A percentile compares a stretch with the other conserved stretches of the same genome.
Conservation (phyloP, 2,888 invertebrate species). For the Toxonevra muliebris region DNA sequence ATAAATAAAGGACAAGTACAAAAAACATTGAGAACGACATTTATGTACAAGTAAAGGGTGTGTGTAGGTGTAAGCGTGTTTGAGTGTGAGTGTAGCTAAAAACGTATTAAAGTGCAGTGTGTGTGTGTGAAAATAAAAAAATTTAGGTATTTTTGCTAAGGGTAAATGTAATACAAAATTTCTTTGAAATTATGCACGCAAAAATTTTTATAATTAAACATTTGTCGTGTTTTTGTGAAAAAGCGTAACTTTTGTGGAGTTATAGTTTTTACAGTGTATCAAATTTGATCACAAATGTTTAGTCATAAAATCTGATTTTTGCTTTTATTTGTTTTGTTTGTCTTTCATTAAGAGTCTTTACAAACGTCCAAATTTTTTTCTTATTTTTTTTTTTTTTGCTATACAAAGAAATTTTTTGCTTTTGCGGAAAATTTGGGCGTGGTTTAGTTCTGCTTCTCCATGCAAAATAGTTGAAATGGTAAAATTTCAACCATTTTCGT, state of each 20-base stretch:
- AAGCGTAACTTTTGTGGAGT: neutral
- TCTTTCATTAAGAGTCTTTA: constrained; percentile 64
- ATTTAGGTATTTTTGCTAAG: constrained; percentile 43
- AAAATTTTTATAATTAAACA: neutral
- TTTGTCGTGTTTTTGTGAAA: neutral
- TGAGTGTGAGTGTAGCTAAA: neutral
- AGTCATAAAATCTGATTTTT: constrained; percentile 7
- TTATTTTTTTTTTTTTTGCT: constrained; percentile 18
- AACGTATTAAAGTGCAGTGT: constrained; percentile 6
- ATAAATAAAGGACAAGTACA: constrained; percentile 15
- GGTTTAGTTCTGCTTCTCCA: constrained; percentile 53
- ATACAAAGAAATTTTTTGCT: constrained; percentile 7
- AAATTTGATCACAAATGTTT: neutral
- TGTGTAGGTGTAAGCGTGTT: constrained; percentile 9
- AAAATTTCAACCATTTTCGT: constrained; percentile 33
- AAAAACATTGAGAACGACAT: constrained; percentile 52
- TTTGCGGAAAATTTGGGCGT: constrained; percentile 47
- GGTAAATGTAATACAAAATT: neutral
- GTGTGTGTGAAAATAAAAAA: constrained; percentile 36
- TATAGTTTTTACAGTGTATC: neutral
- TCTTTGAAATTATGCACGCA: neutral
- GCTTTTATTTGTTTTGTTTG: constrained; percentile 45
- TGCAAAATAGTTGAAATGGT: constrained; percentile 64
- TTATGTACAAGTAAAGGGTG: constrained; percentile 47
- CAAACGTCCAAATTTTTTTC: constrained; percentile 56